phyloP scores from a whole-genome alignment of 2,113 vertebrate species.

The Saiga tatarica region DNA sequence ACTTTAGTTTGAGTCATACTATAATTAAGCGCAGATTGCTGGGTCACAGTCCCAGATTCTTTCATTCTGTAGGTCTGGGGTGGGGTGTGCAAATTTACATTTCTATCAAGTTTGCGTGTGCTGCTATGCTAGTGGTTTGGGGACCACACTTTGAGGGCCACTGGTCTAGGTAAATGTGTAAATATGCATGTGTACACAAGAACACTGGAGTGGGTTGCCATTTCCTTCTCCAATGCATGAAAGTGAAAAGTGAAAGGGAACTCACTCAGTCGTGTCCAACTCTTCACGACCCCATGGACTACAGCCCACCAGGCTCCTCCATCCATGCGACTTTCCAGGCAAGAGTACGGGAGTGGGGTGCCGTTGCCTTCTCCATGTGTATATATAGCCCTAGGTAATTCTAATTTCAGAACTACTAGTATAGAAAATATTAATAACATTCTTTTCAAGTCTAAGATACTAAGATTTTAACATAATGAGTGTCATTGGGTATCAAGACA shows the following conservation, averaged over 20 bases:
- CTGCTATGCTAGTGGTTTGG: background rate
- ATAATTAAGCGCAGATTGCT: background rate
- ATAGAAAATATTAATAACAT: slow-evolving; percentile 23
- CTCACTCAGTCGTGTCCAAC: fast-evolving
- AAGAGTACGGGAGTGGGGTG: too few relatives aligned
- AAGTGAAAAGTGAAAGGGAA: too few relatives aligned
- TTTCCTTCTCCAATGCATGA: too few relatives aligned
- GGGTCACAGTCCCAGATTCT: background rate
- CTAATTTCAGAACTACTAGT: background rate
- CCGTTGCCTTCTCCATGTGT: too few relatives aligned
- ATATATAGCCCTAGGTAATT: background rate
- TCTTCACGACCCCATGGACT: too few relatives aligned
- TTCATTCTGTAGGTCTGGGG: background rate
- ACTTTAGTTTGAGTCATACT: background rate
- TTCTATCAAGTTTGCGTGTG: background rate
- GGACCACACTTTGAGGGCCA: background rate
- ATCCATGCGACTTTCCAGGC: too few relatives aligned
- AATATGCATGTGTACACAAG: background rate
- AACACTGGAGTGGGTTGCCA: too few relatives aligned
- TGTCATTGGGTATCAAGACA: slow-evolving; percentile 12
- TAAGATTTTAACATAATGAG: background rate
- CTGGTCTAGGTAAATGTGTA: background rate
- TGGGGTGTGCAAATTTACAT: background rate
- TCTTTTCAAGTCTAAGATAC: slow-evolving; percentile 2
- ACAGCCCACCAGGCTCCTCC: too few relatives aligned